Conservation (phyloP, 2,113 vertebrate genomes). For the Bucco capensis region DNA sequence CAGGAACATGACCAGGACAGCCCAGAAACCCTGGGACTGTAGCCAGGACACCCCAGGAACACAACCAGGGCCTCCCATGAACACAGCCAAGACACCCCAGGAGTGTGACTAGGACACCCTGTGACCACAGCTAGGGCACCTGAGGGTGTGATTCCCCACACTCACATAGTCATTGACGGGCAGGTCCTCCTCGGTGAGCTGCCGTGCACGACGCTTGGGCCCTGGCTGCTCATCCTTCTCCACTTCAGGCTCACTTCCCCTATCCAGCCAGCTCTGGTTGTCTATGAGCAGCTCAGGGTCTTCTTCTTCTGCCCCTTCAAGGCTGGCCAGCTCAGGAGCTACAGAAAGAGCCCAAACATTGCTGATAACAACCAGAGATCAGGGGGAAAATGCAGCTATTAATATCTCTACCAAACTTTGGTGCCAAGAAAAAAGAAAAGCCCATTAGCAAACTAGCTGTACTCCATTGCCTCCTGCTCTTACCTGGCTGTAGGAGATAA, state of each 20-base stretch:
- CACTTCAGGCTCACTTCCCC: not conserved
- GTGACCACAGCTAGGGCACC: not conserved
- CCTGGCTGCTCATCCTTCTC: not conserved
- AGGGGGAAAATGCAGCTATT: not conserved
- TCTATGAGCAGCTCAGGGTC: conserved; percentile 38
- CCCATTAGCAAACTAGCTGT: not conserved
- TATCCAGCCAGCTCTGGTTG: conserved; percentile 35
- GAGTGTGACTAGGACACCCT: not conserved
- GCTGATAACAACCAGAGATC: not conserved
- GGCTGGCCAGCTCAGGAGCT: conserved; percentile 71
- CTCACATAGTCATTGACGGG: conserved; percentile 81
- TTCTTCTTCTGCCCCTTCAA: conserved; percentile 67
- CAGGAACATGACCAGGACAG: fast-evolving
- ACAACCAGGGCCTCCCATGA: not conserved
- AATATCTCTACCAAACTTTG: not conserved
- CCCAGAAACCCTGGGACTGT: no score
- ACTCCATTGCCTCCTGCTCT: not conserved
- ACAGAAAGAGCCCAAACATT: not conserved
- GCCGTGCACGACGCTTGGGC: conserved; percentile 65
- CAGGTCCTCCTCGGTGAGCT: conserved; percentile 76
- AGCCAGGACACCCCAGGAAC: not conserved
- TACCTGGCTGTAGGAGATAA: not conserved
- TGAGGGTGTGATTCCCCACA: not conserved
- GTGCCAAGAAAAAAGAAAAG: not conserved
- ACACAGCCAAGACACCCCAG: not conserved